Base-by-base conservation (phyloP, 2,888 invertebrate genomes). In the Caenorhabditis sulstoni region DNA sequence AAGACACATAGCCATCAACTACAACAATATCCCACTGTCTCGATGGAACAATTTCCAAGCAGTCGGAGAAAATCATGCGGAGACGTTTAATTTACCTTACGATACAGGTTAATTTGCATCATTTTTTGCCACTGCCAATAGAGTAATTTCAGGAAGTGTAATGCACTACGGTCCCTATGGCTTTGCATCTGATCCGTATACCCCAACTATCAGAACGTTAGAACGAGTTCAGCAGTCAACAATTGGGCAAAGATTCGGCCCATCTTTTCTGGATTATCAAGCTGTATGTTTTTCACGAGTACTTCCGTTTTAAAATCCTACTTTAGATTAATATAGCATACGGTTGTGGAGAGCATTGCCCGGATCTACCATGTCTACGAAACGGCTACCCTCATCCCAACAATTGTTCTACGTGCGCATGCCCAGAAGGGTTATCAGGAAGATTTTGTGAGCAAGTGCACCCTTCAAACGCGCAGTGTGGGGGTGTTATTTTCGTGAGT, bases 21-120 rank as follows among this genome's bases (percentile, higher is more conserved):
- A 88, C 68, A 85, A 85, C 62, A 89, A 89, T 64, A 87, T 89
- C 45, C 88, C 88, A 12, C 61, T 88, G 16, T 66, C 80, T 18
- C 50, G 88, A 23, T 89, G 89, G 89, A 89, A 89, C 75, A 89
- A 89, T 79, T 89, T 89, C 61, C 86, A 89, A 61, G 84, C 89
- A 0, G 86, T 89, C 29, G 84, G 81, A 8, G 81, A 82, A 18
- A 73, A 81, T 23, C 87, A 89, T 44, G 86, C 89, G 7, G 87
- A 87, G 50, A 85, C 85, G 1, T 87, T 82, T 57, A 80, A 79
- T n/a, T 70, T 89, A 23, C 89, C 89, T 2, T 89, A 89, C 66
- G 89, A 89, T 45, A 86, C 88, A 53, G 88, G 88, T 86, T 20
- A 20, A 35, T 57, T 11, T 20, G 0, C n/a, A n/a, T 29, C 29